phyloP scores from a whole-genome alignment of 2,797 vertebrate species.

The Silurus aristotelis region DNA sequence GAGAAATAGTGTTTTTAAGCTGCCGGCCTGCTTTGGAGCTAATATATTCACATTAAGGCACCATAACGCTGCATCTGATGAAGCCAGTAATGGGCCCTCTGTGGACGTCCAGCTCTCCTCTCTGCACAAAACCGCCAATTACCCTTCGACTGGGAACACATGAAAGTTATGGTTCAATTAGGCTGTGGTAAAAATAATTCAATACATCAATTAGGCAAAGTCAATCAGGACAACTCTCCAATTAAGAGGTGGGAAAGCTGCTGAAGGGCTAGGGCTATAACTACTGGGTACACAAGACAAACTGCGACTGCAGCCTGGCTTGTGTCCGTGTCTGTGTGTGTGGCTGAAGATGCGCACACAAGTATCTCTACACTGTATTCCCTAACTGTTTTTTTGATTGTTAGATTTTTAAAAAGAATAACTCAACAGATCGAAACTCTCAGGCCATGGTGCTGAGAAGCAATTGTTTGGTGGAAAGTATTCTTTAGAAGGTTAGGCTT shows the following conservation, averaged over 20 bases:
- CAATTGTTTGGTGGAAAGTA: constrained; percentile 26
- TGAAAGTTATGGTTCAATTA: constrained; percentile 74
- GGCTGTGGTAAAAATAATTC: constrained; percentile 70
- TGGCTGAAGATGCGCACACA: not conserved
- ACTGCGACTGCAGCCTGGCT: constrained; percentile 22
- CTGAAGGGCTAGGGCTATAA: constrained; percentile 69
- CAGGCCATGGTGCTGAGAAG: constrained; percentile 23
- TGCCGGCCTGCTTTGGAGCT: constrained; percentile 46
- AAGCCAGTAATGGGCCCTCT: constrained; percentile 51
- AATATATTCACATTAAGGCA: constrained; percentile 56
- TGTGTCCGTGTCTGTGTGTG: constrained; percentile 12
- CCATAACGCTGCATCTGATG: constrained; percentile 48
- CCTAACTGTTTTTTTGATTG: constrained; percentile 48
- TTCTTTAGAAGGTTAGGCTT: constrained; percentile 15
- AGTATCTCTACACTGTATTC: constrained; percentile 35
- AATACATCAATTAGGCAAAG: constrained; percentile 77
- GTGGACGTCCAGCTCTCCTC: constrained; percentile 45
- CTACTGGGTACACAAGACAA: constrained; percentile 51
- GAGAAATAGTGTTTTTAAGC: constrained; percentile 54
- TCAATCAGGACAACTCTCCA: constrained; percentile 75
- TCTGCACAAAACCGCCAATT: constrained; percentile 61
- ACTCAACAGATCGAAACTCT: constrained; percentile 27
- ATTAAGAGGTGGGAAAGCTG: constrained; percentile 72
- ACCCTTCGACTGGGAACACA: constrained; percentile 60
- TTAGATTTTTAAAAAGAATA: constrained; percentile 44